These are phyloP conservation scores for Huso huso DNA, from an alignment of 2,797 vertebrate species.

Conservation along the genomic window DNA sequence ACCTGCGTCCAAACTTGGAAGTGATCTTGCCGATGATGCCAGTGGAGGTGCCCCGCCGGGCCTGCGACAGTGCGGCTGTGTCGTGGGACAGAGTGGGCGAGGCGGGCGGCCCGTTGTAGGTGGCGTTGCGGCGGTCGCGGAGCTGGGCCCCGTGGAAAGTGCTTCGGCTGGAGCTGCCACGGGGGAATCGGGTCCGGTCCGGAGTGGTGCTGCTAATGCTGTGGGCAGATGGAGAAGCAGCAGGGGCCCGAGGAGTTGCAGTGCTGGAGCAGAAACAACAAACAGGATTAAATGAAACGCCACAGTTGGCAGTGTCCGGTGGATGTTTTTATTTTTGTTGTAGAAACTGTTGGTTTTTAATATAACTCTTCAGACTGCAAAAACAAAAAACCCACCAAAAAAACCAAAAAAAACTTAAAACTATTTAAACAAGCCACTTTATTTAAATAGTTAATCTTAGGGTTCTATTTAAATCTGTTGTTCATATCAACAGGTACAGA, in stretches of 20 bases:
- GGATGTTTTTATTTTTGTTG: too few relatives aligned
- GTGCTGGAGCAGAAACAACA: too few relatives aligned
- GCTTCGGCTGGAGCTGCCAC: constrained; percentile 91
- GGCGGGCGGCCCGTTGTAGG: constrained; percentile 91
- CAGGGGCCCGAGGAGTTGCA: constrained; percentile 72
- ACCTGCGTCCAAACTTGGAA: constrained; percentile 97
- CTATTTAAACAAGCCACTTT: too few relatives aligned
- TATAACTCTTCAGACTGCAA: too few relatives aligned
- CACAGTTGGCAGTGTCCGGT: too few relatives aligned
- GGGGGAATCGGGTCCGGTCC: constrained; percentile 90
- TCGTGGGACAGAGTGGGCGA: constrained; percentile 86
- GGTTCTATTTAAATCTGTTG: too few relatives aligned
- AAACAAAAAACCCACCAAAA: too few relatives aligned
- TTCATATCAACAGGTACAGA: too few relatives aligned
- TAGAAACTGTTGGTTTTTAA: too few relatives aligned
- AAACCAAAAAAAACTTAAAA: too few relatives aligned
- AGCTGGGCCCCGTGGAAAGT: constrained; percentile 96
- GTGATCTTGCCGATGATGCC: constrained; percentile 97
- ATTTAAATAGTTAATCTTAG: too few relatives aligned
- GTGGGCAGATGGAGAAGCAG: constrained; percentile 89
- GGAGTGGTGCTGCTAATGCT: constrained; percentile 87
- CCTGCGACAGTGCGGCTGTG: constrained; percentile 78
- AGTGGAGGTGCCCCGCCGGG: constrained; percentile 83
- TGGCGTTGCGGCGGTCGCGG: constrained; percentile 85
- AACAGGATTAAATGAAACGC: too few relatives aligned